Percentiles rank a stretch among this genome's conserved stretches.
Conservation (phyloP, 2,888 invertebrate genomes). For the Kryphioiulus occultus region DNA sequence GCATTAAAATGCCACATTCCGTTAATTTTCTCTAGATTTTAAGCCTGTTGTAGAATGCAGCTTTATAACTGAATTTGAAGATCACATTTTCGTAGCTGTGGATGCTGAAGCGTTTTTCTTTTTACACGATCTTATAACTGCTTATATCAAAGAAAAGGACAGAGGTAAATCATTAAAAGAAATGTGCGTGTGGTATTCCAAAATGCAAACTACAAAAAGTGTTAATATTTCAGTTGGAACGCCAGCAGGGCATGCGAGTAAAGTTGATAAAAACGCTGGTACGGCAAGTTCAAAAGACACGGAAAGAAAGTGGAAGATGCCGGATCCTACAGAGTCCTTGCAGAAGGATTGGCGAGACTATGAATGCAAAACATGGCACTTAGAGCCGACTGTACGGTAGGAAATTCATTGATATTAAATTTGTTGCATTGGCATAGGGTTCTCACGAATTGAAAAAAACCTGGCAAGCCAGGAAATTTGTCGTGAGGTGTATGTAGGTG, state of each 20-base stretch:
- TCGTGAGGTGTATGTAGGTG: too few relatives aligned
- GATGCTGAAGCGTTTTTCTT: constrained; percentile 99
- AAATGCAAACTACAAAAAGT: neutral
- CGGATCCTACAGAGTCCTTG: constrained; percentile 61
- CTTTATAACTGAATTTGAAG: constrained; percentile 98
- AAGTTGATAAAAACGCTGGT: constrained; percentile 46
- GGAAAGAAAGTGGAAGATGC: constrained; percentile 54
- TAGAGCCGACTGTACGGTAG: constrained; percentile 89
- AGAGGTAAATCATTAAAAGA: constrained; percentile 63
- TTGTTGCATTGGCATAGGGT: too few relatives aligned
- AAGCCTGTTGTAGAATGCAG: constrained; percentile 94
- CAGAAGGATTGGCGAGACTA: constrained; percentile 89
- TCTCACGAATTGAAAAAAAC: too few relatives aligned
- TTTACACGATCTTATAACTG: constrained; percentile 94
- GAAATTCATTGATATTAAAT: constrained; percentile 47
- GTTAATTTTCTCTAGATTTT: constrained; percentile 58
- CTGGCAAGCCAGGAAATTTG: too few relatives aligned
- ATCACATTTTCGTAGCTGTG: constrained; percentile 97
- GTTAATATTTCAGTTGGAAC: constrained; percentile 44
- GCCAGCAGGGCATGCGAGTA: constrained; percentile 39
- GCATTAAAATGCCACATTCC: neutral
- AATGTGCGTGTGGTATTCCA: neutral
- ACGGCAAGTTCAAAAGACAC: constrained; percentile 53
- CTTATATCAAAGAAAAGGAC: constrained; percentile 94
- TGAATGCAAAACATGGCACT: constrained; percentile 93